These are phyloP conservation scores for Himantopus leucocephalus DNA, from an alignment of 2,113 vertebrate species.

Conservation along the genomic window DNA sequence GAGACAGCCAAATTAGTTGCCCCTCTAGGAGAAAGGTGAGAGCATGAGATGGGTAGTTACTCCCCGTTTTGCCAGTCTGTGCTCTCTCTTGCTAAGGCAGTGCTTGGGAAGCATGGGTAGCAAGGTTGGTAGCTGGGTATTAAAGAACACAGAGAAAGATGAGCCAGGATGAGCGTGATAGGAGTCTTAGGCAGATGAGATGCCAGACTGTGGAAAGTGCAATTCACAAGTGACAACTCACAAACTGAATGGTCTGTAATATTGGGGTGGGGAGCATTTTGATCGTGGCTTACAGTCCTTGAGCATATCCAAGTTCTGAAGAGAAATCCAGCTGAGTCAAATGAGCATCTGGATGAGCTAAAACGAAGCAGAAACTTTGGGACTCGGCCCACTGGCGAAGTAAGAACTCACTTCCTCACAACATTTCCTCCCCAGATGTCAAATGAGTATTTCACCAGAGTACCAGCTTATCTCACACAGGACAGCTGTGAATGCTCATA, in stretches of 20 bases:
- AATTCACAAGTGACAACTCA: neutral
- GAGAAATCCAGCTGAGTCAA: neutral
- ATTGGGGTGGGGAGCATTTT: neutral
- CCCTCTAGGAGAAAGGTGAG: neutral
- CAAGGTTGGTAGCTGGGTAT: neutral
- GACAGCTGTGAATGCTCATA: neutral
- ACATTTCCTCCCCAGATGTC: neutral
- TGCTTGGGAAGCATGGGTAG: rapidly evolving
- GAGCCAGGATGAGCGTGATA: neutral
- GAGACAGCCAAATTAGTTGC: neutral
- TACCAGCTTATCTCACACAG: neutral
- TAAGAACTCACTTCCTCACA: neutral
- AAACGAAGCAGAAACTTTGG: neutral
- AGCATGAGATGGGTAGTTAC: neutral
- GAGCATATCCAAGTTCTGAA: neutral
- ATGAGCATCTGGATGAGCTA: neutral
- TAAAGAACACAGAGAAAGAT: neutral
- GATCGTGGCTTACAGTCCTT: neutral
- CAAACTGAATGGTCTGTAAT: neutral
- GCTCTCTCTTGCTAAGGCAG: neutral
- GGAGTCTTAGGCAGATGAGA: neutral
- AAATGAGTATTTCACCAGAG: neutral
- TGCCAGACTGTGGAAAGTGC: neutral
- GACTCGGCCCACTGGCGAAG: neutral
- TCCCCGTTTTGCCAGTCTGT: neutral